Percentiles rank a stretch among this genome's conserved stretches.
Evolutionary conservation across 2,113 vertebrate species (phyloP).

Genomic region (Nannobrachium achirus): DNA sequence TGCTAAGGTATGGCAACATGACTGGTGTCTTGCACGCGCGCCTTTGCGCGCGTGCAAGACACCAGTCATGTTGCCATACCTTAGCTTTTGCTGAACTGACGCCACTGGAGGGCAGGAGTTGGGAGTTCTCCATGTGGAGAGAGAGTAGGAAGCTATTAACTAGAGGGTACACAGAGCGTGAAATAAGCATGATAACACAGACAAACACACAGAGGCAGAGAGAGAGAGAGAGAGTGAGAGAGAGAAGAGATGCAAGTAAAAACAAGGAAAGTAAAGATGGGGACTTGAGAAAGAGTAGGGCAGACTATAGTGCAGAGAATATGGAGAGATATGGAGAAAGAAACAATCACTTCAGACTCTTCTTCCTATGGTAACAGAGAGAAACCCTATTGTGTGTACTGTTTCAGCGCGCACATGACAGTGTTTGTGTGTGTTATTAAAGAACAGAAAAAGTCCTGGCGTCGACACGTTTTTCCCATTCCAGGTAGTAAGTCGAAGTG

Average conservation of each 20-base stretch:
- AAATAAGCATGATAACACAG: conserved; percentile 65
- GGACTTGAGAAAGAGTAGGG: conserved; percentile 7
- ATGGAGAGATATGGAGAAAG: background rate
- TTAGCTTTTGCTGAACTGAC: no score
- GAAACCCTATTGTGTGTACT: conserved; percentile 13
- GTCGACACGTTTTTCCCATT: conserved; percentile 75
- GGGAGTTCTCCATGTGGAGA: conserved; percentile 10
- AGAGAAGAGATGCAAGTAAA: conserved; percentile 30
- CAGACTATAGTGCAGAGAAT: background rate
- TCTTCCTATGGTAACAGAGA: conserved; percentile 30
- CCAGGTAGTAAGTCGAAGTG: conserved; percentile 78
- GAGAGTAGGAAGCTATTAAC: conserved; percentile 59
- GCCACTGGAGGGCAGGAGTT: no score
- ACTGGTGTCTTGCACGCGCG: no score
- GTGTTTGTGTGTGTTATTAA: conserved; percentile 59
- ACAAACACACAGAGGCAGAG: conserved; percentile 26
- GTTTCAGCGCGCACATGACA: background rate
- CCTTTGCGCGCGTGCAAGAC: no score
- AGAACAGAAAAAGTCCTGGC: conserved; percentile 72
- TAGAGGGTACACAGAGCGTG: conserved; percentile 56
- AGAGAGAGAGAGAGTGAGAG: background rate
- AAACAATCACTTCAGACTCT: conserved; percentile 40
- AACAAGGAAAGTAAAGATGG: conserved; percentile 15
- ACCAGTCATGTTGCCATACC: no score
- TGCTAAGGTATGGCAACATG: no score